These are phyloP conservation scores for Mechanitis messenoides DNA, from an alignment of 2,888 invertebrate genomes.

Conservation along the genomic window DNA sequence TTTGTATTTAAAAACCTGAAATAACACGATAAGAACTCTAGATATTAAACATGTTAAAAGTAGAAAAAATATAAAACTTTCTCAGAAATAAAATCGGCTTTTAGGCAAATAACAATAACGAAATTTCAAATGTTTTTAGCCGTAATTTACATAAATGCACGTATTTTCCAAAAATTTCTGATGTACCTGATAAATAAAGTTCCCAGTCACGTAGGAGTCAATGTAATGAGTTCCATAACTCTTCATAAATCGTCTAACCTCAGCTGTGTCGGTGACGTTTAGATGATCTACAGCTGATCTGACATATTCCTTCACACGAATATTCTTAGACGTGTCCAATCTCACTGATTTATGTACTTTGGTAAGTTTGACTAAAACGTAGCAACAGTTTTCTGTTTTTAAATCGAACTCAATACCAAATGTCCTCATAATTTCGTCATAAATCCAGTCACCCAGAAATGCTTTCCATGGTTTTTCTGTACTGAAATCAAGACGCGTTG, in stretches of 20 bases:
- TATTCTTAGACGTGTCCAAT: conserved; percentile 76
- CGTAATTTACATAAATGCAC: neutral
- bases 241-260: conserved; percentile 86
- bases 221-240: conserved; percentile 92
- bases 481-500: conserved; percentile 41
- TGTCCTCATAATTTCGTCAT: conserved; percentile 86
- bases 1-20: conserved; percentile 68
- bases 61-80: too few species aligned
- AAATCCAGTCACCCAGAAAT: conserved; percentile 90
- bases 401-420: conserved; percentile 83
- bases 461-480: conserved; percentile 89
- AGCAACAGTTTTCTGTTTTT: conserved; percentile 84
- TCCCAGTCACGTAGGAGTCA: conserved; percentile 89
- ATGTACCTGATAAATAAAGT: conserved; percentile 89
- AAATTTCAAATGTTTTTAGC: too few species aligned
- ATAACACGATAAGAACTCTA: conserved; percentile 8
- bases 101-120: too few species aligned
- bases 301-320: conserved; percentile 80
- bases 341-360: conserved; percentile 82
- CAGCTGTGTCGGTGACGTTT: conserved; percentile 80
- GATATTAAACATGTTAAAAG: too few species aligned
- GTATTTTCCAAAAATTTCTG: neutral
- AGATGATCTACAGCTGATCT: conserved; percentile 78
- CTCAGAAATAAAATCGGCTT: too few species aligned
- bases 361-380: conserved; percentile 79